Conservation (phyloP, 2,888 invertebrate genomes). For the Drosophila sordidula region DNA sequence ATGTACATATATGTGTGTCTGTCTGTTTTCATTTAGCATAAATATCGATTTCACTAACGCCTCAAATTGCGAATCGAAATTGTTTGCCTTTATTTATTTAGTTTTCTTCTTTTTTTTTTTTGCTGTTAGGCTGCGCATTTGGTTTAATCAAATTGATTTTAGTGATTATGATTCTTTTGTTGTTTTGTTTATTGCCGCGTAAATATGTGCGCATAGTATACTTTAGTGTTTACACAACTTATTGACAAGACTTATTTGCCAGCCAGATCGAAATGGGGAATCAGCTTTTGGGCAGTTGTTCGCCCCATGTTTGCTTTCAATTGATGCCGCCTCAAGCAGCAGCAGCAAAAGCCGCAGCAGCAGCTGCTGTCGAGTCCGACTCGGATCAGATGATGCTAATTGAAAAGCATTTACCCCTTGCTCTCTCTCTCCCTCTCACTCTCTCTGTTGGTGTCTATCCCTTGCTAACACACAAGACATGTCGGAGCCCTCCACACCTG, state of each 20-base stretch:
- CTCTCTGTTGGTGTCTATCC: conserved; percentile 1
- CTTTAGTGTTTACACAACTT: conserved; percentile 67
- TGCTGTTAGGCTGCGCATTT: conserved; percentile 55
- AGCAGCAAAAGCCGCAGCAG: conserved; percentile 24
- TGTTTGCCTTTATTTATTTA: conserved; percentile 13
- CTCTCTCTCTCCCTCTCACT: conserved; percentile 5
- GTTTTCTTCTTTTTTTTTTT: background rate
- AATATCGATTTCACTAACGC: conserved; percentile 4
- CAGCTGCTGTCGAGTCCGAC: conserved; percentile 1
- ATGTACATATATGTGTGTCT: background rate
- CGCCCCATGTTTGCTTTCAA: conserved; percentile 63
- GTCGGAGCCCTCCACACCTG: conserved; percentile 31
- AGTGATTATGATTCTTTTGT: conserved; percentile 64
- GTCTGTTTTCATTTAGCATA: background rate
- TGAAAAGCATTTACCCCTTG: conserved; percentile 57
- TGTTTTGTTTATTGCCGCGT: conserved; percentile 68
- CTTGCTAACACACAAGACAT: conserved; percentile 15
- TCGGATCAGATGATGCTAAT: conserved; percentile 63
- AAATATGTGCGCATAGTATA: conserved; percentile 61
- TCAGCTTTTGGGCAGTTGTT: conserved; percentile 9
- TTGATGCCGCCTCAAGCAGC: conserved; percentile 39
- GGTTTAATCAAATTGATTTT: conserved; percentile 68
- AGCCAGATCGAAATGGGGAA: conserved; percentile 35
- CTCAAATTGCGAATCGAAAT: conserved; percentile 13
- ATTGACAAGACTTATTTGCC: conserved; percentile 69